Base-by-base conservation (phyloP, 2,797 vertebrate genomes). In the Pangasius krempfi region DNA sequence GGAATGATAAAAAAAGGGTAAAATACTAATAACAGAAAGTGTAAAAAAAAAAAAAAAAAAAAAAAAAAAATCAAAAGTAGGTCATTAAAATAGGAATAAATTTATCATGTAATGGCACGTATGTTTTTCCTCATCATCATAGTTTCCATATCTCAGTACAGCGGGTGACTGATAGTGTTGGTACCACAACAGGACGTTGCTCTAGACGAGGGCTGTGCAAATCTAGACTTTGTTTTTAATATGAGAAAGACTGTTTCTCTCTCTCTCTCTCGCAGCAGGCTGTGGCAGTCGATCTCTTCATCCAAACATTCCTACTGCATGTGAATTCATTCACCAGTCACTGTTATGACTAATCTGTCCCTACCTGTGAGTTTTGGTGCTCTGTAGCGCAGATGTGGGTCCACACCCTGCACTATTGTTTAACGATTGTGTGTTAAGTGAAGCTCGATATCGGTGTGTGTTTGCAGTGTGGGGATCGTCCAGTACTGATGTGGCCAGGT, bases 131-230 rank as follows among this genome's bases (percentile, higher is more conserved):
- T n/a, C 86, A 89, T 93, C 72, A 93, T 93, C 91, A 88, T 92
- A 95, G 93, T 94, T 94, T 92, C 93, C 68, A 89, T 81, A 73
- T 89, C 91, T 92, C 85, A 92, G 90, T 94, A 94, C 79, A 94
- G 54, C 73, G 47, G 25, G 66, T 80, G 60, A 90, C 88, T 92
- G 91, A 93, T 60, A 44, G 33, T 92, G 89, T 85, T 16, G 16
- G 70, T 64, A 86, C 60, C 87, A 83, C 37, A 44, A 22, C 54
- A 73, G 66, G 22, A 50, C 62, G 37, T 64, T 40, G 54, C 73
- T 44, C 8, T 22, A 86, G 56, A 13, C 12, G 80, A 44, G 22
- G 1, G 58, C 56, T 27, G 33, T 62, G 33, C 79, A 44, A 60
- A 62, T 10, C 30, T 20, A 56, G 30, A 3, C 27, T 78, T 54